Evolutionary conservation across 2,888 invertebrate genomes (phyloP).

Genomic region (Orchesella flavescens): DNA sequence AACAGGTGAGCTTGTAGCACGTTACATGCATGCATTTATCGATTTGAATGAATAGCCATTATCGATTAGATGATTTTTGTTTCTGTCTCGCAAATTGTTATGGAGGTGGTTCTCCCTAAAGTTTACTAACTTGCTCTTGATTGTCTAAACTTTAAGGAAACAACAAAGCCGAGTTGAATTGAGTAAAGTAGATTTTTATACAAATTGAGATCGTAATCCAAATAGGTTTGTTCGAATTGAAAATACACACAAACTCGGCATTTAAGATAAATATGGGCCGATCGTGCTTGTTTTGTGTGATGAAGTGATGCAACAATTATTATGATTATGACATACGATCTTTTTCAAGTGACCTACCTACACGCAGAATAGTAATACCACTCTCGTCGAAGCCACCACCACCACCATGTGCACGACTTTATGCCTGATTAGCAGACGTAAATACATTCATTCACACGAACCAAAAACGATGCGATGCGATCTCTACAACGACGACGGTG

Average conservation of each 20-base stretch:
- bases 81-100: conserved; percentile 10
- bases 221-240: no score
- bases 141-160: conserved; percentile 35
- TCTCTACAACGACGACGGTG: neutral
- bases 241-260: neutral
- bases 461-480: neutral
- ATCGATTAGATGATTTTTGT: conserved; percentile 1
- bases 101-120: neutral
- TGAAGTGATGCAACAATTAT: conserved; percentile 51
- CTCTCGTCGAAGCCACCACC: neutral
- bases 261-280: conserved; percentile 31
- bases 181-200: neutral
- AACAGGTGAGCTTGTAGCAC: neutral
- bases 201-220: neutral
- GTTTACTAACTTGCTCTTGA: neutral
- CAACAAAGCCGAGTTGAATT: conserved; percentile 25
- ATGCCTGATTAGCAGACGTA: conserved; percentile 24
- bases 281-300: conserved; percentile 54
- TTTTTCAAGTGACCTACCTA: conserved; percentile 24
- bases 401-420: conserved; percentile 2
- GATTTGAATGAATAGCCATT: neutral
- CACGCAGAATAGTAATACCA: neutral
- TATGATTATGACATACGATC: conserved; percentile 56
- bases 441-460: conserved; percentile 41
- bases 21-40: neutral